Evolutionary conservation across 2,113 vertebrate species (phyloP).

Genomic region (Leptodactylus fuscus): DNA sequence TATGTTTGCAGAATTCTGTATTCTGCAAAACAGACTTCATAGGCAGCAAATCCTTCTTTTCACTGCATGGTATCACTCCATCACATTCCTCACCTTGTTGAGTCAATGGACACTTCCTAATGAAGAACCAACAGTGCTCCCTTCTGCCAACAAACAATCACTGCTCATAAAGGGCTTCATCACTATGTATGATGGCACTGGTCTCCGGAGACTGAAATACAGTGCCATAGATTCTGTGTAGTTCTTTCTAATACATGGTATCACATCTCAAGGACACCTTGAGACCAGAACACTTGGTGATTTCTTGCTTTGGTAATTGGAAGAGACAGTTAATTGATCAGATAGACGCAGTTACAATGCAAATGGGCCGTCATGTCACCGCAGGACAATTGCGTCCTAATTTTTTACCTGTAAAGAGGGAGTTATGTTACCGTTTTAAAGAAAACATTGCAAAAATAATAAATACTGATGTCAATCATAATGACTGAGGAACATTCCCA

Average conservation of each 20-base stretch:
- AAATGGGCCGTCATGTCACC: slow-evolving; percentile 36
- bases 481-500: neutral
- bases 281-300: slow-evolving; percentile 46
- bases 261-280: slow-evolving; percentile 57
- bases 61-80: slow-evolving; percentile 9
- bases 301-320: slow-evolving; percentile 57
- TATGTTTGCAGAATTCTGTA: no score
- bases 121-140: slow-evolving; percentile 23
- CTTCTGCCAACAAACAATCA: slow-evolving; percentile 14
- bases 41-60: slow-evolving; percentile 14
- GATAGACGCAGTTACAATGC: slow-evolving; percentile 43
- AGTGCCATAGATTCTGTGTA: neutral
- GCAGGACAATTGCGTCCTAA: neutral
- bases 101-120: slow-evolving; percentile 13
- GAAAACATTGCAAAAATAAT: slow-evolving; percentile 24
- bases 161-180: neutral
- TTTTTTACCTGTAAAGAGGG: slow-evolving; percentile 10
- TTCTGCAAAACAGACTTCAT: neutral
- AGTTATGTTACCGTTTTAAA: neutral
- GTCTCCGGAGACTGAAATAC: neutral
- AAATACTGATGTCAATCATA: neutral
- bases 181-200: neutral
- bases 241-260: neutral
- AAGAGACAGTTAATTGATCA: slow-evolving; percentile 59
- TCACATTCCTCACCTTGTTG: slow-evolving; percentile 17